These are phyloP conservation scores for Hypotaenidia okinawae DNA, from an alignment of 2,797 vertebrate species.

Conservation along the genomic window DNA sequence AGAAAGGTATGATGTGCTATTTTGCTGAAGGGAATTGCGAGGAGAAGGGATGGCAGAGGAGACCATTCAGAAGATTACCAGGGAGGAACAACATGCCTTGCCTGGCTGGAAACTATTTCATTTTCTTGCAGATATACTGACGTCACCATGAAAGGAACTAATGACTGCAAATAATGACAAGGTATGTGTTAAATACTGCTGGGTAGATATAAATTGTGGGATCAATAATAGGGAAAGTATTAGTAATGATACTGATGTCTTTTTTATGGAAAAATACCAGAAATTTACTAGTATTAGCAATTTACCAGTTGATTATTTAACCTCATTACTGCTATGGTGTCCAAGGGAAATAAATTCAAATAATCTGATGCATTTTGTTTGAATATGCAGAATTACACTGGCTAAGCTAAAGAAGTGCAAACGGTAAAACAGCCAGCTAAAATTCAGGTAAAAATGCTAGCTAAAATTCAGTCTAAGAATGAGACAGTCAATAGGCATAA, in stretches of 20 bases:
- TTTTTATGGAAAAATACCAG: background rate
- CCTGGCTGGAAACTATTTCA: background rate
- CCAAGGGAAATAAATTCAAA: background rate
- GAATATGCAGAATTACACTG: background rate
- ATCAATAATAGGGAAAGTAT: background rate
- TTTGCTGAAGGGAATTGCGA: background rate
- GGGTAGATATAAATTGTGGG: background rate
- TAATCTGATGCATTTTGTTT: background rate
- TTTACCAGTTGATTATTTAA: background rate
- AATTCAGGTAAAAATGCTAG: background rate
- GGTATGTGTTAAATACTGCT: background rate
- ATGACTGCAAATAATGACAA: background rate
- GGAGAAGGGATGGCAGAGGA: background rate
- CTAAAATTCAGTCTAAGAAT: background rate
- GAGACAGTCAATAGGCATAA: background rate
- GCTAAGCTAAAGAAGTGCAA: background rate
- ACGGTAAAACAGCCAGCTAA: background rate
- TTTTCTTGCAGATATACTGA: background rate
- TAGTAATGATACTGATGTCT: background rate
- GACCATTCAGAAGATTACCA: background rate
- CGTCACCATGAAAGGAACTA: background rate
- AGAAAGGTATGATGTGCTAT: background rate
- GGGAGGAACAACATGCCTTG: background rate
- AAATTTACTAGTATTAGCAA: background rate
- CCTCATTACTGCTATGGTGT: background rate